Base-by-base conservation (phyloP, 2,888 invertebrate genomes). In the Pseudanteris insignis region DNA sequence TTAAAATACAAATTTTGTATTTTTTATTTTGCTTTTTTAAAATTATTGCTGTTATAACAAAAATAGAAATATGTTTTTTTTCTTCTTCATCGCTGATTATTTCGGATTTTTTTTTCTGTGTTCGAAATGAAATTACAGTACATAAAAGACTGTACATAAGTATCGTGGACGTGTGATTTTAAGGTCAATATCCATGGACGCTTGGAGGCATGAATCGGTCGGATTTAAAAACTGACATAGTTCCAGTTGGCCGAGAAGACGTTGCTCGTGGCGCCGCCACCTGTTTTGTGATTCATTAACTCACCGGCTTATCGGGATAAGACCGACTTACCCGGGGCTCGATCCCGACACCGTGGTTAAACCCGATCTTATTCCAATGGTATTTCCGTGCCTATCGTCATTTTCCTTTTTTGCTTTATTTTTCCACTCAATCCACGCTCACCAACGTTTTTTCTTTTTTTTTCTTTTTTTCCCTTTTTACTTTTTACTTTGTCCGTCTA, bases 211-310 rank as follows among this genome's bases (percentile, higher is more conserved):
- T 15, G 15, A 33, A 33, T 18, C 33, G 33, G 7, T n/a, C 28
- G 15, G 28, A 11, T 41, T 30, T 9, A 38, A 63, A 64, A 61
- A 67, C 63, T 63, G 48, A 41, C 57, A 63, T 59, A 64, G 59
- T 57, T 41, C 25, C 18, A 33, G 33, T 60, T 53, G 61, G 53
- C 65, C 64, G 70, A 40, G 15, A 67, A 70, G 70, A 18, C 69
- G 69, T 66, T 74, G 74, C 74, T 74, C 51, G 67, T 63, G 66
- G 71, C 72, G 69, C 74, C 73, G 71, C 79, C 79, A 79, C 79
- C 79, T 79, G 79, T 79, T 79, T 79, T 78, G 79, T 79, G 79
- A 79, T 79, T 79, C 79, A 79, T 79, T 79, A 79, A 79, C 79
- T 79, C 76, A 79, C 75, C 75, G 78, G 79, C 79, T 79, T 79